Percentiles rank a stretch among this genome's conserved stretches.
These are phyloP conservation scores for Latheticus oryzae DNA, from an alignment of 2,888 invertebrate genomes.

Conservation along the genomic window DNA sequence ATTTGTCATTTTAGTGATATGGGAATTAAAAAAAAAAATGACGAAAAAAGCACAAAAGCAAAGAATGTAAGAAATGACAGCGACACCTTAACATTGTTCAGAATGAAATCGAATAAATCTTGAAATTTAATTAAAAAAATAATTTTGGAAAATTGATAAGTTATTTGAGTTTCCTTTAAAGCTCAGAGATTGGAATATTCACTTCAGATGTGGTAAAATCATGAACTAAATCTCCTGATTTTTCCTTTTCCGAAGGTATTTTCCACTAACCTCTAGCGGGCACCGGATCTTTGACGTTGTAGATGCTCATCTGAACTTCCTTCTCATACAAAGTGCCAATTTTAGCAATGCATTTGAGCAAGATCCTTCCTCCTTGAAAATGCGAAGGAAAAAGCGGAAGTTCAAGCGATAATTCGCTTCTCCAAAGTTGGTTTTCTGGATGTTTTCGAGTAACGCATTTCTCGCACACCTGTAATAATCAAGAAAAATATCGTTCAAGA, in stretches of 20 bases:
- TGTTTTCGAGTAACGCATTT: conserved; percentile 56
- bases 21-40: conserved; percentile 19
- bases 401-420: conserved; percentile 70
- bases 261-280: conserved; percentile 78
- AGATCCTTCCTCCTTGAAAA: conserved; percentile 73
- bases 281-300: conserved; percentile 78
- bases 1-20: conserved; percentile 22
- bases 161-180: too few relatives aligned
- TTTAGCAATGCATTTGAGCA: conserved; percentile 78
- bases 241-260: too few relatives aligned
- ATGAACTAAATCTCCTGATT: too few relatives aligned
- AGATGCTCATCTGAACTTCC: conserved; percentile 75
- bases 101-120: too few relatives aligned
- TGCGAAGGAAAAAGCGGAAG: conserved; percentile 71
- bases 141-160: too few relatives aligned
- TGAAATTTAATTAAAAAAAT: too few relatives aligned
- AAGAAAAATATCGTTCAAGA: conserved; percentile 9
- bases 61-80: too few relatives aligned
- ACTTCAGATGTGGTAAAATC: too few relatives aligned
- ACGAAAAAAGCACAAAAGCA: conserved; percentile 9
- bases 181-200: too few relatives aligned
- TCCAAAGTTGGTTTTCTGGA: conserved; percentile 67
- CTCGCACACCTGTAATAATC: conserved; percentile 57
- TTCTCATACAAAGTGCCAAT: conserved; percentile 78
- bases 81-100: too few relatives aligned